A percentile compares a stretch with the other conserved stretches of the same genome.
Evolutionary conservation across 2,797 vertebrate genomes (phyloP).

Genomic region (Mormyrops boulengeri): DNA sequence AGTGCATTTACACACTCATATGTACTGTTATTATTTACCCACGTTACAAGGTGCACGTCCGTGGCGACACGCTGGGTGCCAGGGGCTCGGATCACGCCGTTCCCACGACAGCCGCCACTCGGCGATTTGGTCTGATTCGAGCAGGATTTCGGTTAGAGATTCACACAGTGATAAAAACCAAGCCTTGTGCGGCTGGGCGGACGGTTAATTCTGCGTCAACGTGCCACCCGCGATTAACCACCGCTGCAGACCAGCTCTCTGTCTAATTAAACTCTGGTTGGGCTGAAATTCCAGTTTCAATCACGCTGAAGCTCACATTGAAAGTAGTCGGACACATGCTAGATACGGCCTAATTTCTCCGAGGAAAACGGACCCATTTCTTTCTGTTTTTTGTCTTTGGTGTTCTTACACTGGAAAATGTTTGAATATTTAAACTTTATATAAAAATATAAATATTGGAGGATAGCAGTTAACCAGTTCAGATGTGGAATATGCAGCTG

Average conservation of each 20-base stretch:
- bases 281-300: slow-evolving; percentile 29
- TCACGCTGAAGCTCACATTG: slow-evolving; percentile 14
- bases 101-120: neutral
- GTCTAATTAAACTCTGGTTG: slow-evolving; percentile 20
- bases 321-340: slow-evolving; percentile 34
- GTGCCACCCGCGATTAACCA: slow-evolving; percentile 25
- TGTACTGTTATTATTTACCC: slow-evolving; percentile 29
- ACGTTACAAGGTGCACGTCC: slow-evolving; percentile 40
- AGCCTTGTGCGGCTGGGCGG: neutral
- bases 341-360: neutral
- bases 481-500: neutral
- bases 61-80: neutral
- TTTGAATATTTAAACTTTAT: neutral
- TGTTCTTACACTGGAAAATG: neutral
- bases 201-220: slow-evolving; percentile 22
- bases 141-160: slow-evolving; percentile 1
- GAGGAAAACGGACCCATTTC: neutral
- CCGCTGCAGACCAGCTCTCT: slow-evolving; percentile 23
- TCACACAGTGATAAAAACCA: slow-evolving; percentile 4
- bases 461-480: neutral
- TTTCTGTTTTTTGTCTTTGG: neutral
- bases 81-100: neutral
- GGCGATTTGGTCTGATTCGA: neutral
- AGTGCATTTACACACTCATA: slow-evolving; percentile 62
- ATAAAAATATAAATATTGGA: neutral